Evolutionary conservation across 2,888 invertebrate species (phyloP).

Genomic region (Chrysodeixis includens): DNA sequence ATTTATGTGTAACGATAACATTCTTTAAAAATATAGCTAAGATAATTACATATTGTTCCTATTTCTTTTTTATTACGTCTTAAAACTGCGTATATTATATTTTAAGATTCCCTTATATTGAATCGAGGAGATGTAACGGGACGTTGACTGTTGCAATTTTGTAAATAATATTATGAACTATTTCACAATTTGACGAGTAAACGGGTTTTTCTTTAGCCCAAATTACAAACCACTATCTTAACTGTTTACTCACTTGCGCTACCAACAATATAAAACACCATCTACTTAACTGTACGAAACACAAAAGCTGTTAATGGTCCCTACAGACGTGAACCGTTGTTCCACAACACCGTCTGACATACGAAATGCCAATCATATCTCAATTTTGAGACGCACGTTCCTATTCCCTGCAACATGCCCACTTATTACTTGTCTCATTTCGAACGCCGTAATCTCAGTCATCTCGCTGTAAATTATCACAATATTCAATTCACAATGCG

Average conservation of each 20-base stretch:
- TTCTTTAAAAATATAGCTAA: constrained; percentile 22
- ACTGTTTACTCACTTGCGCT: background rate
- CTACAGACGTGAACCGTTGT: constrained; percentile 16
- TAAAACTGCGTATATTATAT: too few species aligned
- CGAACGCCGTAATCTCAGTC: constrained; percentile 39
- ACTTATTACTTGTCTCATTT: constrained; percentile 54
- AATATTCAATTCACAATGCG: constrained; percentile 62
- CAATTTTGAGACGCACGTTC: constrained; percentile 22
- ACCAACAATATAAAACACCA: background rate
- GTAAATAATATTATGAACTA: background rate
- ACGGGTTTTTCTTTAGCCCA: background rate
- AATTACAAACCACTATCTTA: background rate
- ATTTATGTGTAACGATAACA: constrained; percentile 38
- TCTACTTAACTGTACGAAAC: background rate
- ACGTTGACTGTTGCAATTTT: background rate
- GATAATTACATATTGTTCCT: constrained; percentile 16
- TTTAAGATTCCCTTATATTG: too few species aligned
- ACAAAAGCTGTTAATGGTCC: constrained; percentile 14
- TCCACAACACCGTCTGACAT: constrained; percentile 12
- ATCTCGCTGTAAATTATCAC: constrained; percentile 55
- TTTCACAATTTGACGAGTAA: too few species aligned
- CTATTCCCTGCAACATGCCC: constrained; percentile 34
- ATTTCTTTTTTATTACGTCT: background rate
- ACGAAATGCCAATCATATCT: constrained; percentile 37
- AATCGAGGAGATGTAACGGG: too few species aligned